Conservation (phyloP, 2,113 vertebrate species). For the Sialia sialis region DNA sequence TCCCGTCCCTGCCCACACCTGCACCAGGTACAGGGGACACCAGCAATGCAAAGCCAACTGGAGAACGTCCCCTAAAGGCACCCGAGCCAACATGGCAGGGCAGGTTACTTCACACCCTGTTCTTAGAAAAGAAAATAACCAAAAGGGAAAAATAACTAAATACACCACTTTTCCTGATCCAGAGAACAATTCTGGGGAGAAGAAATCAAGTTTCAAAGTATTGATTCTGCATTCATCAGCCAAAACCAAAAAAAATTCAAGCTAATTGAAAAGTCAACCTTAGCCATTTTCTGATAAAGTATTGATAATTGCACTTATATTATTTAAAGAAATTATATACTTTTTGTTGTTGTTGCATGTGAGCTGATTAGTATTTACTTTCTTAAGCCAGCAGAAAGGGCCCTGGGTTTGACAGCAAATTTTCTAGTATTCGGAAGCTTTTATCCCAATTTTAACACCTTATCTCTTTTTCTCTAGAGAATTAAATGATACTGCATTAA, state of each 20-base stretch:
- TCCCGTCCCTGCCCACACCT: background rate
- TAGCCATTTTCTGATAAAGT: constrained; percentile 26
- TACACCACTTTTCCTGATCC: background rate
- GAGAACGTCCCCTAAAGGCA: background rate
- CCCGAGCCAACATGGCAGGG: background rate
- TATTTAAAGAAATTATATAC: constrained; percentile 58
- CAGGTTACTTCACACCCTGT: background rate
- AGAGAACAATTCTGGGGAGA: background rate
- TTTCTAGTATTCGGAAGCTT: constrained; percentile 70
- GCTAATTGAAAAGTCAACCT: background rate
- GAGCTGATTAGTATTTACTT: constrained; percentile 62
- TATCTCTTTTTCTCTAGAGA: constrained; percentile 71
- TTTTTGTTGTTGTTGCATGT: constrained; percentile 20
- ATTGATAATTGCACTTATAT: constrained; percentile 60
- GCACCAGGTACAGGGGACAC: rapidly evolving
- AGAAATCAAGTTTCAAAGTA: constrained; percentile 42
- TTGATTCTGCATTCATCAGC: background rate
- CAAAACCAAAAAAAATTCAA: background rate
- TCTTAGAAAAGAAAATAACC: constrained; percentile 1
- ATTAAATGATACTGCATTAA: constrained; percentile 59
- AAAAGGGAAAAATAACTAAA: background rate
- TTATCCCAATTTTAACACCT: constrained; percentile 73
- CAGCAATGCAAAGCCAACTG: background rate
- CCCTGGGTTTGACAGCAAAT: constrained; percentile 62
- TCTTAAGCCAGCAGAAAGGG: constrained; percentile 30